phyloP scores from a whole-genome alignment of 2,888 invertebrate species.

The Gasteruption jaculator region DNA sequence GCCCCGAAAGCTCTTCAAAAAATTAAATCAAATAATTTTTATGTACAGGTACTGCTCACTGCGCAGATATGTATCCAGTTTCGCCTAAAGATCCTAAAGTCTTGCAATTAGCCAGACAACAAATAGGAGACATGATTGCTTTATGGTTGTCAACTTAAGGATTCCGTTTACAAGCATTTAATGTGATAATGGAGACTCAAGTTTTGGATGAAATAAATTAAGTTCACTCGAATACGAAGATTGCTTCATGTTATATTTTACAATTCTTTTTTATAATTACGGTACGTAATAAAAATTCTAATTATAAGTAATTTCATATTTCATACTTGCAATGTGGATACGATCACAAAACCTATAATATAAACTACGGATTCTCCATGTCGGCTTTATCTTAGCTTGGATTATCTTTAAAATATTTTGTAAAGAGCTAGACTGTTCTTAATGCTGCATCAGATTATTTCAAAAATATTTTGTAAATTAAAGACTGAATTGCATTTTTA shows the following conservation, averaged over 20 bases:
- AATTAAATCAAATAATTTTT: conserved; percentile 9
- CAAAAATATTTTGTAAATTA: too few species aligned
- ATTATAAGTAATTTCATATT: too few species aligned
- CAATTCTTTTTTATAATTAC: conserved; percentile 26
- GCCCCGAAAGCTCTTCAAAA: too few species aligned
- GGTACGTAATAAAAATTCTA: conserved; percentile 15
- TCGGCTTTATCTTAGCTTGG: too few species aligned
- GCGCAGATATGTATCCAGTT: conserved; percentile 88
- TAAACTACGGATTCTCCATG: too few species aligned
- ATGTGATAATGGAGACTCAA: too few species aligned
- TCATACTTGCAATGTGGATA: too few species aligned
- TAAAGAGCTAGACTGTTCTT: too few species aligned
- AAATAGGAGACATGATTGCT: conserved; percentile 59
- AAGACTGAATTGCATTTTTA: too few species aligned
- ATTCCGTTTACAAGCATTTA: conserved; percentile 9
- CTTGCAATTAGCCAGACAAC: conserved; percentile 64
- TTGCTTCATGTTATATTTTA: conserved; percentile 20
- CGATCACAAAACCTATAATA: too few species aligned
- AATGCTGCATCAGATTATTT: too few species aligned
- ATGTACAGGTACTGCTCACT: conserved; percentile 82
- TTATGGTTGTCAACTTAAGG: conserved; percentile 54
- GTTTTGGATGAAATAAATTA: conserved; percentile 10
- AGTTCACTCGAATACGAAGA: conserved; percentile 19
- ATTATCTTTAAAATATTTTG: too few species aligned
- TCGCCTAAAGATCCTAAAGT: conserved; percentile 63